phyloP scores from a whole-genome alignment of 2,888 invertebrate genomes.

The Halictus quadricinctus region DNA sequence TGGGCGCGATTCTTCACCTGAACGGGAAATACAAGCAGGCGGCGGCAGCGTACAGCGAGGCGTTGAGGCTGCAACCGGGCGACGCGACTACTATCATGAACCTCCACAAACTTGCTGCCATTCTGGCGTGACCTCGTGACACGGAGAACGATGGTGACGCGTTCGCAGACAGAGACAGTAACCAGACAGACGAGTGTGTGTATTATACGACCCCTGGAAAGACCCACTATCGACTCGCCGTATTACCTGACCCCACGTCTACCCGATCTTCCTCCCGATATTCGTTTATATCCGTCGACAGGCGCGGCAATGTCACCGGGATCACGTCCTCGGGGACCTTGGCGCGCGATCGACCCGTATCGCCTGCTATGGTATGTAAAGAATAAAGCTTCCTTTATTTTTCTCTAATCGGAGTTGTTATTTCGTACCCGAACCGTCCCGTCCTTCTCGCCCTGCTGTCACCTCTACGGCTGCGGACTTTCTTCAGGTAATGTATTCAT shows the following conservation, averaged over 20 bases:
- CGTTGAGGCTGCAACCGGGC: conserved; percentile 93
- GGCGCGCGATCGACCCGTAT: conserved; percentile 73
- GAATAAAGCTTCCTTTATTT: conserved; percentile 80
- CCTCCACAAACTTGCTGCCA: conserved; percentile 88
- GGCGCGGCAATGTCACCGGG: conserved; percentile 61
- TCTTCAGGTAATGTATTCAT: not conserved
- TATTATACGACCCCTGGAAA: conserved; percentile 53
- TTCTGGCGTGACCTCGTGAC: conserved; percentile 83
- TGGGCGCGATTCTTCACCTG: conserved; percentile 96
- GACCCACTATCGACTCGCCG: conserved; percentile 62
- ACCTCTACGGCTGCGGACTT: not conserved
- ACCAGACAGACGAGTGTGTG: conserved; percentile 50
- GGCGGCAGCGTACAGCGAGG: conserved; percentile 92
- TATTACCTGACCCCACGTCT: conserved; percentile 55
- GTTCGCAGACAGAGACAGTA: conserved; percentile 4
- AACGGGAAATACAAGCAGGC: conserved; percentile 95
- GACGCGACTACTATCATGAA: conserved; percentile 95
- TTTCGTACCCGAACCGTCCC: not conserved
- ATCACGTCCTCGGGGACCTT: conserved; percentile 56
- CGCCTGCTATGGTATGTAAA: conserved; percentile 79
- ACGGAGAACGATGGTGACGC: conserved; percentile 10
- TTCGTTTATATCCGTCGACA: conserved; percentile 76
- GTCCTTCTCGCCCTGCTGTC: not conserved
- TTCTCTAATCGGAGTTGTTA: conserved; percentile 69
- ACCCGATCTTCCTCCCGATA: conserved; percentile 74